A percentile compares a stretch with the other conserved stretches of the same genome.
Conservation (phyloP, 2,888 invertebrate genomes). For the Sericinus montela region DNA sequence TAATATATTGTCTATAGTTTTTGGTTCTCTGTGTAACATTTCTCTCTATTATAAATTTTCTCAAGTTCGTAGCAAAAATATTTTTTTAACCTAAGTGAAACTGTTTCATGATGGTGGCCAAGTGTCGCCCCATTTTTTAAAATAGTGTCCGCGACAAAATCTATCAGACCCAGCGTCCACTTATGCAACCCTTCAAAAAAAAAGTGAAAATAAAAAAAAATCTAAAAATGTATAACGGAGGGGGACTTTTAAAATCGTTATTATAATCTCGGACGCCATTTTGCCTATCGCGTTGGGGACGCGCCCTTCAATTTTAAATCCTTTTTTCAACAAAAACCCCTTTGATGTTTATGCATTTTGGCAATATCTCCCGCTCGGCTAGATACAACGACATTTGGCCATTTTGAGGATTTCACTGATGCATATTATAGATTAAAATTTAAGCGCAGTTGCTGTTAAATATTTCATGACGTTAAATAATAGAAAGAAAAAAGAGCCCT, state of each 20-base stretch:
- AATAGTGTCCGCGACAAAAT: constrained; percentile 68
- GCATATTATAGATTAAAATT: constrained; percentile 72
- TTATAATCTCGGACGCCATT: constrained; percentile 79
- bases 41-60: too few relatives aligned
- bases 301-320: constrained; percentile 76
- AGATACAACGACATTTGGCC: constrained; percentile 70
- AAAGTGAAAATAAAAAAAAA: constrained; percentile 43
- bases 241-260: constrained; percentile 77
- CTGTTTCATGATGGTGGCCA: not conserved
- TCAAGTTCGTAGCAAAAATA: too few relatives aligned
- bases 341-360: constrained; percentile 76
- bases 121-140: constrained; percentile 22
- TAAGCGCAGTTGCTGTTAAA: constrained; percentile 41
- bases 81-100: not conserved
- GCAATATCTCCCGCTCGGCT: constrained; percentile 70
- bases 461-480: constrained; percentile 8
- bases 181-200: constrained; percentile 67
- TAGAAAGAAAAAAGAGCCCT: too few relatives aligned
- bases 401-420: constrained; percentile 66
- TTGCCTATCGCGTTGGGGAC: constrained; percentile 61
- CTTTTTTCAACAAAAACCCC: constrained; percentile 72
- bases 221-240: constrained; percentile 35
- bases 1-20: too few relatives aligned
- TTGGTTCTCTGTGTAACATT: too few relatives aligned
- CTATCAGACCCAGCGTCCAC: constrained; percentile 67